These are phyloP conservation scores for Characodon lateralis DNA, from an alignment of 2,797 vertebrate species.

Conservation along the genomic window DNA sequence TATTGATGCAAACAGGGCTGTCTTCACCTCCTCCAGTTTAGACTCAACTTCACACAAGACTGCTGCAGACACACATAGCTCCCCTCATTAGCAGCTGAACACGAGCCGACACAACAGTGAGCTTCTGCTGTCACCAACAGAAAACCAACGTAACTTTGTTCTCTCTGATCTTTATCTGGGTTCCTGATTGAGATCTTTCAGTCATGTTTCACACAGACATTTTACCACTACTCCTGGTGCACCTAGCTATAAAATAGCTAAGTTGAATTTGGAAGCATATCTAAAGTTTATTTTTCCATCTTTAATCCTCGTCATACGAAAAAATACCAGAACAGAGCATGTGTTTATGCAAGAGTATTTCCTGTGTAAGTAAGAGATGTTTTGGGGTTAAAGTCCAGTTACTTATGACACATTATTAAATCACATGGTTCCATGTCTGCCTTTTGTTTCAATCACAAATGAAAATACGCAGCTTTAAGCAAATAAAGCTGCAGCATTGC, in stretches of 20 bases:
- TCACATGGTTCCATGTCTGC: not conserved
- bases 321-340: not conserved
- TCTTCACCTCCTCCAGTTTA: not conserved
- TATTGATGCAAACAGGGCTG: not conserved
- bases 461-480: not conserved
- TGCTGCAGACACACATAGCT: not conserved
- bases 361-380: not conserved
- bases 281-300: not conserved
- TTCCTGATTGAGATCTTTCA: not conserved
- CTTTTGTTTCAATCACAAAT: not conserved
- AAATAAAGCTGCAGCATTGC: not conserved
- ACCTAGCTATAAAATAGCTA: no score
- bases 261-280: not conserved
- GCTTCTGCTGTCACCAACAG: not conserved
- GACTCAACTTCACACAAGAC: not conserved
- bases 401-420: not conserved
- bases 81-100: constrained; percentile 9
- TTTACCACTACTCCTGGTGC: not conserved
- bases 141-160: not conserved
- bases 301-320: not conserved
- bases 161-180: not conserved
- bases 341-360: not conserved
- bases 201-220: not conserved
- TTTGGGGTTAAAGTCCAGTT: not conserved
- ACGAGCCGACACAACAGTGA: not conserved